Evolutionary conservation across 2,797 vertebrate genomes (phyloP), one percentile per base, ranked within the genome.

Genomic region (Allobates femoralis): DNA sequence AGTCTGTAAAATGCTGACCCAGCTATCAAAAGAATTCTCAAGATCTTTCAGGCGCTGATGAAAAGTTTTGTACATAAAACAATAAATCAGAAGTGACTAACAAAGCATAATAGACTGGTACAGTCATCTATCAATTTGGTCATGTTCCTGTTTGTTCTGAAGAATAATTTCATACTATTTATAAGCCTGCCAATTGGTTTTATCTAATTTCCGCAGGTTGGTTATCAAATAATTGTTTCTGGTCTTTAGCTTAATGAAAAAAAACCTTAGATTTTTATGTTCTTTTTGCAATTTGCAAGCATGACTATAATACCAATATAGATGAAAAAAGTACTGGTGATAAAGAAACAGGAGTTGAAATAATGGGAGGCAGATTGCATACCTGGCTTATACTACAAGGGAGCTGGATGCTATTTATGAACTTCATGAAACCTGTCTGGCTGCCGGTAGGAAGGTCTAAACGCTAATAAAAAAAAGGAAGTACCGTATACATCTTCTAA

Each of bases 241-340:
- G 16, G 30, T 79, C 19, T 58, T 79, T n/a, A 37, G 76, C 4
- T 56, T 79, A 56, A 60, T 79, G 32, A 60, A 79, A 56, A 79
- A 34, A 30, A 69, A 12, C 1, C 12, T 15, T 1, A 10, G 0
- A 3, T 77, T 53, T 77, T 56, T n/a, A n/a, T n/a, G n/a, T n/a
- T n/a, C n/a, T 55, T 28, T 30, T 56, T 30, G 5, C n/a, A 5
- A 19, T 67, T 67, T 18, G 30, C 16, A 67, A 18, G 28, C 75
- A 23, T 53, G 56, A 34, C 7, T 56, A 56, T 56, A 56, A 77
- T 32, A 56, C 28, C 21, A 53, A 77, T 37, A 30, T 34, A 56
- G 53, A 58, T 58, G 76, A n/a, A 78, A 78, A 30, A 78, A 58
- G 8, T 1, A 41, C 14, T 12, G 34, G 0, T 12, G 3, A 41